These are phyloP conservation scores for Gracilinanus agilis DNA, from an alignment of 2,113 vertebrate species.

Conservation along the genomic window DNA sequence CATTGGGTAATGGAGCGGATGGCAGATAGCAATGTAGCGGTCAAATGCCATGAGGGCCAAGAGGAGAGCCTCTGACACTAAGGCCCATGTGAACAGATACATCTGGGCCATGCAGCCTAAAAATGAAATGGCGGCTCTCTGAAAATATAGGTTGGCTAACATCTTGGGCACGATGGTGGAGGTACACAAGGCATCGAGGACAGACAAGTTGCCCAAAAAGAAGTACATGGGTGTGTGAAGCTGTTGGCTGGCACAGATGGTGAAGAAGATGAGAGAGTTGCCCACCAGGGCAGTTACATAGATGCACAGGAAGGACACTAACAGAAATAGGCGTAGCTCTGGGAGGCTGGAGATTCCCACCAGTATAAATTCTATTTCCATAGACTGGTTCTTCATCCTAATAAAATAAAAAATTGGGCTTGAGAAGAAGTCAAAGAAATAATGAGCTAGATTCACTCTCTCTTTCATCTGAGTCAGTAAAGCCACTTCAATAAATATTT, in stretches of 20 bases:
- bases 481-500: neutral
- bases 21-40: slow-evolving; percentile 53
- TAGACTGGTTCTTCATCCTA: neutral
- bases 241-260: slow-evolving; percentile 41
- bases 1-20: slow-evolving; percentile 43
- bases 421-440: neutral
- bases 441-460: neutral
- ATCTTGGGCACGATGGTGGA: slow-evolving; percentile 50
- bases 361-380: slow-evolving; percentile 34
- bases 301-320: slow-evolving; percentile 56
- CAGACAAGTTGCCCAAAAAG: slow-evolving; percentile 63
- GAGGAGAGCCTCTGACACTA: slow-evolving; percentile 55
- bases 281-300: slow-evolving; percentile 30
- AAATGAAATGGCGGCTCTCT: slow-evolving; percentile 33
- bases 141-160: slow-evolving; percentile 34
- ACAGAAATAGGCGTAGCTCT: slow-evolving; percentile 45
- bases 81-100: slow-evolving; percentile 58
- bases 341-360: slow-evolving; percentile 59
- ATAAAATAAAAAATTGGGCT: neutral
- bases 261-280: slow-evolving; percentile 42
- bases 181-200: slow-evolving; percentile 52
- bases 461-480: neutral
- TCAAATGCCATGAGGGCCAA: slow-evolving; percentile 62
- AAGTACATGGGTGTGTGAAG: slow-evolving; percentile 66
- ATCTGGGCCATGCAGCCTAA: slow-evolving; percentile 43